Evolutionary conservation across 2,113 vertebrate species (phyloP).

Genomic region (Lophochroa leadbeateri): DNA sequence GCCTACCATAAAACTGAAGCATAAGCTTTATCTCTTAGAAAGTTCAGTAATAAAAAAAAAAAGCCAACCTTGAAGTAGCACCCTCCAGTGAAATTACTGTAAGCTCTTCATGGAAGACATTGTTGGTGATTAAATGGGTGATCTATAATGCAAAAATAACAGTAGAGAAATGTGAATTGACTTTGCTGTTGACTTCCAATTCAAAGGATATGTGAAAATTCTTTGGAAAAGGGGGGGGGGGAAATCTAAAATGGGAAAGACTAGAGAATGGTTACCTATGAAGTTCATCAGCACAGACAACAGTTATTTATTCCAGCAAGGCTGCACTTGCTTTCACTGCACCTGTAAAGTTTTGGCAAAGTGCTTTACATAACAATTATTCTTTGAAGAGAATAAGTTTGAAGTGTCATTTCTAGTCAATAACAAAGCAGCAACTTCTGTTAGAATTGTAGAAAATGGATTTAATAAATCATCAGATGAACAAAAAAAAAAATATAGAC

Average conservation of each 20-base stretch:
- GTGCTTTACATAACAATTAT: not conserved
- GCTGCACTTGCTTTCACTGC: not conserved
- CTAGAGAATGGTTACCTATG: not conserved
- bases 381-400: not conserved
- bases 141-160: not conserved
- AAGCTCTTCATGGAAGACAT: not conserved
- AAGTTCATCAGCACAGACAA: not conserved
- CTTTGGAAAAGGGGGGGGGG: not conserved
- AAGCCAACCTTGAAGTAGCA: accelerated
- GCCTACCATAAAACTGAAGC: not conserved
- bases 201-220: not conserved
- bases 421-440: not conserved
- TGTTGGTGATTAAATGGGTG: not conserved
- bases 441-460: not conserved
- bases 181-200: not conserved
- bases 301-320: not conserved
- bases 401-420: not conserved
- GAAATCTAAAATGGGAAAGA: not conserved
- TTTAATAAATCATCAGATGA: not conserved
- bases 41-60: not conserved
- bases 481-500: not conserved
- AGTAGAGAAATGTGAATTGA: not conserved
- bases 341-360: not conserved
- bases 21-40: not conserved
- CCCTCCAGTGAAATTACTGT: not conserved